A percentile compares a stretch with the other conserved stretches of the same genome.
phyloP scores from a whole-genome alignment of 30 jellyfish, hydroid and myxozoan genomes.

The Turritopsis dohrnii region DNA sequence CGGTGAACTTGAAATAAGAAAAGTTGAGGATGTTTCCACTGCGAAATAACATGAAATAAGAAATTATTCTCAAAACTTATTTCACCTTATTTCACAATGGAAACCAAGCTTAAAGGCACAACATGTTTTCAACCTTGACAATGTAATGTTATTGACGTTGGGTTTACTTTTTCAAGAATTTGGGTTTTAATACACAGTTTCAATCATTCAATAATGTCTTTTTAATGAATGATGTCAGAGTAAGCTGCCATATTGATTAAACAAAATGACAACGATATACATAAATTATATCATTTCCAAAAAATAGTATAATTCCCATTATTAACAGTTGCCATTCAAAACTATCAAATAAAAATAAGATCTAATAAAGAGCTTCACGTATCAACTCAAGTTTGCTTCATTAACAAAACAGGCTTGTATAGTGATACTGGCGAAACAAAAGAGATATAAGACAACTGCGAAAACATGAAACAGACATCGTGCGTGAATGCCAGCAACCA shows the following conservation, averaged over 20 bases:
- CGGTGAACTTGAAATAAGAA: too few relatives aligned
- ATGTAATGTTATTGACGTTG: too few relatives aligned
- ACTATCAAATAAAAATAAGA: not conserved
- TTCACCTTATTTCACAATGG: too few relatives aligned
- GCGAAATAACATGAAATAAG: too few relatives aligned
- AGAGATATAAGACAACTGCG: not conserved
- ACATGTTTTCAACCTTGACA: too few relatives aligned
- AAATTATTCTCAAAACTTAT: too few relatives aligned
- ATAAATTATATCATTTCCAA: not conserved
- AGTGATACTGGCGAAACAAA: not conserved
- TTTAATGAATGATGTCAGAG: not conserved
- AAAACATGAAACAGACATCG: not conserved
- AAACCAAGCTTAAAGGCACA: too few relatives aligned
- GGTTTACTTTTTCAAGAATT: too few relatives aligned
- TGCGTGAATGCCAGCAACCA: not conserved
- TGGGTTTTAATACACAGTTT: not conserved
- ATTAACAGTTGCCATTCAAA: not conserved
- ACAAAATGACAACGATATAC: not conserved
- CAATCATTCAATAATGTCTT: not conserved
- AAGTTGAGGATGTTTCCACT: too few relatives aligned
- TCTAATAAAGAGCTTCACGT: not conserved
- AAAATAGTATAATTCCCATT: not conserved
- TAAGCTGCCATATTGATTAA: not conserved
- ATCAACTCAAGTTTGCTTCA: not conserved
- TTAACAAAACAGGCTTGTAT: not conserved